These are phyloP conservation scores for Microcebus lehilahytsara DNA, from an alignment of 2,113 vertebrate species.

Conservation along the genomic window DNA sequence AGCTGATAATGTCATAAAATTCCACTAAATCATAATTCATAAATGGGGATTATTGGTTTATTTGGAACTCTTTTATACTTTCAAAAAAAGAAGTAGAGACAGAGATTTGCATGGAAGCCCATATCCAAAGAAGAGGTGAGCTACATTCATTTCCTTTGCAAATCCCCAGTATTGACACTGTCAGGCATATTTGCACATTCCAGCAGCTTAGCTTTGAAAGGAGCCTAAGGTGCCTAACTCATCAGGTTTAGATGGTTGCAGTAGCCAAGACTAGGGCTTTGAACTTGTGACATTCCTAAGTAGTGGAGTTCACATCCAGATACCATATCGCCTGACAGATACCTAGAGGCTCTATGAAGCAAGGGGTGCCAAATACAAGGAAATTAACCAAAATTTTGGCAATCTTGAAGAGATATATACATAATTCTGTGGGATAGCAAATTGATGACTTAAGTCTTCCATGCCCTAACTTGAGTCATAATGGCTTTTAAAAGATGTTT, in stretches of 20 bases:
- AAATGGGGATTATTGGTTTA: background rate
- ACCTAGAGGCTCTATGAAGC: background rate
- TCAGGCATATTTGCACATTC: background rate
- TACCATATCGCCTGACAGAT: background rate
- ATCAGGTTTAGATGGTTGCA: background rate
- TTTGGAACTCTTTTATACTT: background rate
- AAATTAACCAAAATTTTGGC: background rate
- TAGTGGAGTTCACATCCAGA: background rate
- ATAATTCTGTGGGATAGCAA: background rate
- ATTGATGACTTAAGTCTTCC: background rate
- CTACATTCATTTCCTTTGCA: background rate
- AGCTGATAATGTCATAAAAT: background rate
- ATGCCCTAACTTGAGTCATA: background rate
- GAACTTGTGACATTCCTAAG: background rate
- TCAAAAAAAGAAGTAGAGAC: background rate
- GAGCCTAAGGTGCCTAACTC: background rate
- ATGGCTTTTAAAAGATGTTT: background rate
- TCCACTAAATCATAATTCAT: background rate
- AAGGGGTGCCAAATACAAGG: background rate
- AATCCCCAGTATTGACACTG: background rate
- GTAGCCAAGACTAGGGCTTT: background rate
- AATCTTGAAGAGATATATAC: background rate
- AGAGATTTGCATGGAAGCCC: background rate
- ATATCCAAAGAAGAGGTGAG: background rate
- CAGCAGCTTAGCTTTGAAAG: background rate